These are phyloP conservation scores for Meloidogyne chitwoodi DNA, from an alignment of 1,140 invertebrate genomes.

Conservation along the genomic window DNA sequence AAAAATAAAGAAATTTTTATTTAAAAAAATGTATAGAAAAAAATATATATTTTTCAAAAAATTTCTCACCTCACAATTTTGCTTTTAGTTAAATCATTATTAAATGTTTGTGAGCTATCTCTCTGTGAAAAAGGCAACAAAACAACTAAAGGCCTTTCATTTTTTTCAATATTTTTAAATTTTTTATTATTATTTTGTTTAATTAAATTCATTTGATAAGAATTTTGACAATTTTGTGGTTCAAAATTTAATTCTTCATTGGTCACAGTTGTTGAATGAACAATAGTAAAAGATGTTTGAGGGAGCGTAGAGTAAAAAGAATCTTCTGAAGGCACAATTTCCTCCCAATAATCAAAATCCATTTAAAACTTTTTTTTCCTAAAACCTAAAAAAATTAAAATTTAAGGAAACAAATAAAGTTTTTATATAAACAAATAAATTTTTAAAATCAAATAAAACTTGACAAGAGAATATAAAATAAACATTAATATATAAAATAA, in stretches of 20 bases:
- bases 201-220: background rate
- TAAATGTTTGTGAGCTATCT: background rate
- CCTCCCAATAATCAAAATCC: slow-evolving; percentile 21
- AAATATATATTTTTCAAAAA: too few species aligned
- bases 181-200: too few species aligned
- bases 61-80: background rate
- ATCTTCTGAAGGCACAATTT: too few species aligned
- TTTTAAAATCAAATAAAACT: too few species aligned
- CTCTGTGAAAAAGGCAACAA: background rate
- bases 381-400: too few species aligned
- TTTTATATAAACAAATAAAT: too few species aligned
- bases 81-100: background rate
- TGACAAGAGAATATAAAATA: too few species aligned
- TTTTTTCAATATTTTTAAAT: background rate
- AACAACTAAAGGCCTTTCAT: background rate
- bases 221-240: background rate
- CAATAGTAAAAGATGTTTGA: background rate
- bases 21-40: too few species aligned
- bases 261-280: background rate
- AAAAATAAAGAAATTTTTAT: too few species aligned
- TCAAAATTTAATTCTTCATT: background rate
- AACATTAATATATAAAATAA: too few species aligned
- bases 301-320: background rate
- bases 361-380: background rate
- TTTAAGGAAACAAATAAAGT: too few species aligned